Base-by-base conservation (phyloP, 2,113 vertebrate genomes). In the Crotophaga sulcirostris region DNA sequence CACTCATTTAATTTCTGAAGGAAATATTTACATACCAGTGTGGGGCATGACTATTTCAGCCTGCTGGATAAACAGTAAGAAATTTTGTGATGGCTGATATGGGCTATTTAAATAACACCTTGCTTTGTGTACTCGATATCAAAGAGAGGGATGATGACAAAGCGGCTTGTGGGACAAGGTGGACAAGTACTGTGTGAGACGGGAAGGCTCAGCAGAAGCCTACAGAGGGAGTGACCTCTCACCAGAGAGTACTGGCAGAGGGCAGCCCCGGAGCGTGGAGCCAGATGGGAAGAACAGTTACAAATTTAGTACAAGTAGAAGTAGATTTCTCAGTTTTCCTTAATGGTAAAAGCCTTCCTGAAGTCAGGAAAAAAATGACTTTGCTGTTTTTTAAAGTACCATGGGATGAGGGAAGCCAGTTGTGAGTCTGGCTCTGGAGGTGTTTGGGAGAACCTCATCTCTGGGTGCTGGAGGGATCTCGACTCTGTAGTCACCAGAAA, bases 1-100 rank as follows among this genome's bases (percentile, higher is more conserved):
- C 47, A 49, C 21, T 49, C 47, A 49, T 49, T 49, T 49, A 49
- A 49, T 49, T 49, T 72, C 76, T 84, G 80, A 91, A 54, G 49
- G 80, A 90, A 96, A 90, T 93, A 70, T 55, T 94, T 84, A 75
- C 88, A 52, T 86, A 66, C 10, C 85, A 77, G 73, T 17, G 19
- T 73, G 86, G 29, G 49, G 62, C 44, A 62, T 49, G 66, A 93
- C 60, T 64, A 9, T 84, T 85, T 76, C 47, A 69, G 82, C 66
- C 54, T 79, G 26, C 56, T 70, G 69, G 36, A 66, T 89, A 60
- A 91, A 76, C 70, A 84, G 59, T 59, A 79, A 89, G 34, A 75
- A 74, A 63, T 79, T 6, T 11, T 21, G 8, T 45, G 54, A 11
- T 84, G 60, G 11, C 42, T 42, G 34, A 7, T 68, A 31, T 0